phyloP scores from a whole-genome alignment of 1,140 invertebrate genomes.

The Cydia pomonella region DNA sequence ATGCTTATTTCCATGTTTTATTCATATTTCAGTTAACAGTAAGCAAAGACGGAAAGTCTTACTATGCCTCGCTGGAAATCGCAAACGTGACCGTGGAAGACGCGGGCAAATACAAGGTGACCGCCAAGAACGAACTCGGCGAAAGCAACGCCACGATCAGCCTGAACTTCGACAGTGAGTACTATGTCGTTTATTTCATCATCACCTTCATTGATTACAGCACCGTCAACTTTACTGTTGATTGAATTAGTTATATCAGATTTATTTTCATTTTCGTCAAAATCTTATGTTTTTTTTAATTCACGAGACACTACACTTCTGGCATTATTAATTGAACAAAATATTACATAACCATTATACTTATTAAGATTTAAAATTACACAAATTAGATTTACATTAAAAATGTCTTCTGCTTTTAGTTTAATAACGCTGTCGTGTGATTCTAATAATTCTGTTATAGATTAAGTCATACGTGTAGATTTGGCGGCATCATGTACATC shows the following conservation, averaged over 20 bases:
- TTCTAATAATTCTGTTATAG: conserved; percentile 56
- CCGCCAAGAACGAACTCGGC: conserved; percentile 97
- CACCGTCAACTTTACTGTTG: not conserved
- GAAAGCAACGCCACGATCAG: conserved; percentile 98
- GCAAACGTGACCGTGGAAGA: conserved; percentile 97
- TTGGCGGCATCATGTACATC: conserved; percentile 71
- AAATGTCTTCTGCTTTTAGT: conserved; percentile 37
- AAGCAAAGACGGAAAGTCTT: conserved; percentile 95
- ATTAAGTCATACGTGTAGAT: conserved; percentile 55
- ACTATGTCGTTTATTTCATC: conserved; percentile 27
- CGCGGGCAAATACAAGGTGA: conserved; percentile 98
- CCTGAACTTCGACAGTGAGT: conserved; percentile 99
- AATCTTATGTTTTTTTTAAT: not conserved
- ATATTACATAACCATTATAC: too few species aligned
- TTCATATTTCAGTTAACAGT: conserved; percentile 87
- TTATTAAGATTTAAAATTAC: not conserved
- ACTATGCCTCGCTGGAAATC: conserved; percentile 95
- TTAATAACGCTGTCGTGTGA: conserved; percentile 49
- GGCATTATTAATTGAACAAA: too few species aligned
- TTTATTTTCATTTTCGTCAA: not conserved
- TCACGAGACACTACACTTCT: not conserved
- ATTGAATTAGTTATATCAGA: not conserved
- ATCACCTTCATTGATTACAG: not conserved
- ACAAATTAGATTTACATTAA: not conserved
- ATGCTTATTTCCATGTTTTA: conserved; percentile 42